These are phyloP conservation scores for Drosophila nasuta DNA, from an alignment of 1,140 invertebrate species.

Conservation along the genomic window DNA sequence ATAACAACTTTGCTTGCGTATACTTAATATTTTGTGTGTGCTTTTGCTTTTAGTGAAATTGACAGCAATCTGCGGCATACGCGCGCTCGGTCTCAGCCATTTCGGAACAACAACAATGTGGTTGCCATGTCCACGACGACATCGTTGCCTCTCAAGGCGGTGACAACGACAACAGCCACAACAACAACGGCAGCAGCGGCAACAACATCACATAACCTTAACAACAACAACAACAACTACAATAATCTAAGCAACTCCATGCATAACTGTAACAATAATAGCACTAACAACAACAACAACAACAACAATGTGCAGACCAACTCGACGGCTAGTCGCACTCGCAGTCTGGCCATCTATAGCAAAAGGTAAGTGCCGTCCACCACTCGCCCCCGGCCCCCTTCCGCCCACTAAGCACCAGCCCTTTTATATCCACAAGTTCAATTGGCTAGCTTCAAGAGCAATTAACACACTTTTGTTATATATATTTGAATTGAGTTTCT, in stretches of 20 bases:
- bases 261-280: constrained; percentile 75
- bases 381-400: background rate
- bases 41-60: constrained; percentile 43
- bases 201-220: constrained; percentile 28
- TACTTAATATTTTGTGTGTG: background rate
- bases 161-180: constrained; percentile 29
- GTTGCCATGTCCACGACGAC: constrained; percentile 22
- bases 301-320: constrained; percentile 61
- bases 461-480: constrained; percentile 25
- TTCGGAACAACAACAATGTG: constrained; percentile 71
- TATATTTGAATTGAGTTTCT: constrained; percentile 43
- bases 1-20: background rate
- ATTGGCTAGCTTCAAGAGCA: constrained; percentile 13
- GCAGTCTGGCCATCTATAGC: constrained; percentile 81
- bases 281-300: constrained; percentile 67
- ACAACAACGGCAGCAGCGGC: constrained; percentile 34
- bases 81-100: constrained; percentile 80
- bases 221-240: constrained; percentile 41
- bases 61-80: constrained; percentile 72
- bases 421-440: constrained; percentile 6
- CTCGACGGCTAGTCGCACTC: constrained; percentile 69
- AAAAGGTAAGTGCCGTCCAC: constrained; percentile 76
- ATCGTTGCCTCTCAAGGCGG: constrained; percentile 22
- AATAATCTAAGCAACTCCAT: constrained; percentile 67
- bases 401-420: background rate